Conservation (phyloP, 2,888 invertebrate genomes). For the Prosapia bicincta region DNA sequence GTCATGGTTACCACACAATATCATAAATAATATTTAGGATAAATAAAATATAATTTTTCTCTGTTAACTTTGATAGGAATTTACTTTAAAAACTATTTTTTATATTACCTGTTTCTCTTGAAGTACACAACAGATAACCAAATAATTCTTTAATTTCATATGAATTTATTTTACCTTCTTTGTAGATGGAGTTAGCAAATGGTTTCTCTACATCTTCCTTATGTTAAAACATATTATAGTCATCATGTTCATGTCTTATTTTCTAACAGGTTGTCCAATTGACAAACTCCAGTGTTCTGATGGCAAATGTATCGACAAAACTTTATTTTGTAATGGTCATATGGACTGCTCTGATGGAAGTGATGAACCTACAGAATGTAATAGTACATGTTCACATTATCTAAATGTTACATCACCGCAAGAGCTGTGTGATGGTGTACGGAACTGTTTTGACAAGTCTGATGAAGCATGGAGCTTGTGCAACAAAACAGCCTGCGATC, state of each 20-base stretch:
- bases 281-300: slow-evolving; percentile 61
- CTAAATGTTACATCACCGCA: slow-evolving; percentile 60
- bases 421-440: slow-evolving; percentile 70
- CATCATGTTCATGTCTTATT: neutral
- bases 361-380: slow-evolving; percentile 58
- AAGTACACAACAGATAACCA: too few relatives aligned
- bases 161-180: too few relatives aligned
- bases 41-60: too few relatives aligned
- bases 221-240: too few relatives aligned
- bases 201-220: too few relatives aligned
- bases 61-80: too few relatives aligned
- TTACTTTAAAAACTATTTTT: too few relatives aligned
- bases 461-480: slow-evolving; percentile 69
- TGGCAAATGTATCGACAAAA: slow-evolving; percentile 61
- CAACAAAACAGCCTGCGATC: slow-evolving; percentile 39
- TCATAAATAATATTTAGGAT: too few relatives aligned
- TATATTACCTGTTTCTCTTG: too few relatives aligned
- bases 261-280: slow-evolving; percentile 56
- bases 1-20: too few relatives aligned
- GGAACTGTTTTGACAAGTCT: slow-evolving; percentile 72
- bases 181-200: too few relatives aligned
- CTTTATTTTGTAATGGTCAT: slow-evolving; percentile 62
- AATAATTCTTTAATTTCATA: too few relatives aligned
- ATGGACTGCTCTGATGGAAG: slow-evolving; percentile 67
- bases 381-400: slow-evolving; percentile 60